phyloP scores from a whole-genome alignment of 2,113 vertebrate species.

The Rhinoderma darwinii region DNA sequence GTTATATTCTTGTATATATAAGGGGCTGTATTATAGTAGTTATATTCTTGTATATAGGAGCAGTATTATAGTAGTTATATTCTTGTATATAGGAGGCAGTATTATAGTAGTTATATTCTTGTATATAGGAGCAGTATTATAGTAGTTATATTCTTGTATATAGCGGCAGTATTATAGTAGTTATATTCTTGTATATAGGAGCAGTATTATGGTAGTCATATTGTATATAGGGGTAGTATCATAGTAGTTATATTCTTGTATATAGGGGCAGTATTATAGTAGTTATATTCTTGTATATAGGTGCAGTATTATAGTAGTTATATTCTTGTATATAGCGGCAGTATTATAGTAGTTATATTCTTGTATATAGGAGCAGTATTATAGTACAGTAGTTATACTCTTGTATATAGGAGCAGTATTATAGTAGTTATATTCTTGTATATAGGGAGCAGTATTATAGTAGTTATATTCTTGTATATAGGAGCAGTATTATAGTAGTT shows the following conservation, averaged over 20 bases:
- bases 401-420: not conserved
- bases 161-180: not conserved
- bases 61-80: not conserved
- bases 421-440: constrained; percentile 3
- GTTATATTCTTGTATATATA: too few relatives aligned
- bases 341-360: constrained; percentile 7
- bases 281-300: constrained; percentile 6
- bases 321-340: not conserved
- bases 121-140: not conserved
- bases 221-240: not conserved
- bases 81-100: not conserved
- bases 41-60: not conserved
- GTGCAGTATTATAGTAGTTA: not conserved
- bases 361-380: not conserved
- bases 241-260: not conserved
- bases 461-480: constrained; percentile 1
- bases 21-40: too few relatives aligned
- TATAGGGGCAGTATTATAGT: not conserved
- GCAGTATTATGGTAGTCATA: not conserved
- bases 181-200: not conserved
- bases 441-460: not conserved
- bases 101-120: too few relatives aligned
- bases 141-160: not conserved
- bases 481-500: too few relatives aligned
- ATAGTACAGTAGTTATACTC: too few relatives aligned